Base-by-base conservation (phyloP, 2,888 invertebrate species). In the Pardosa pseudoannulata region DNA sequence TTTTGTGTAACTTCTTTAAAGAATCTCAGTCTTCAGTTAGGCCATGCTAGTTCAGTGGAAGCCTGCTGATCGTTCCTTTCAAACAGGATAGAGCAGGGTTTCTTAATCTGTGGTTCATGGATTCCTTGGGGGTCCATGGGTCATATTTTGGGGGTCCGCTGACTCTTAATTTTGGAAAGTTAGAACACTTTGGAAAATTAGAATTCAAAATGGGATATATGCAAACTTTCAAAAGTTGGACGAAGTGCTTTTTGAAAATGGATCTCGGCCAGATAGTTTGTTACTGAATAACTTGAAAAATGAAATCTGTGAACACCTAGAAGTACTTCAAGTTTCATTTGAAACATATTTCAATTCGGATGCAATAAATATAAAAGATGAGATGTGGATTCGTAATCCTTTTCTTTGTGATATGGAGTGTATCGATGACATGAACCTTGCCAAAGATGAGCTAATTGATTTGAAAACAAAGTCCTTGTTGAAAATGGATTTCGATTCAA, bases 381-480 rank as follows among this genome's bases (percentile, higher is more conserved):
- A 75, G 75, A 65, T 75, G 75, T 75, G 75, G 75, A 75, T 75
- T 75, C 75, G 65, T 75, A 75, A 67, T 75, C 65, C 75, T 75
- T 75, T 75, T 75, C 75, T 75, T 75, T 75, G 75, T 64, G 75
- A 75, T 75, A 75, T 75, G 65, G 65, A 75, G 41, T 75, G 75
- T 67, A 75, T 75, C 75, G 75, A 75, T 75, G 75, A 65, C 65
- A 75, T 75, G 65, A 75, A 75, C 67, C 75, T 65, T 75, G 75
- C 65, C 75, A 75, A 75, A 75, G 65, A 75, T 75, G 75, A 75
- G 75, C 75, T 75, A 41, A 75, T 75, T 75, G 75, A 75, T 75
- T 65, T 75, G 39, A 75, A 65, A 75, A 75, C 75, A 75, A 75
- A 75, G 46, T 75, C 65, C 29, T 65, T 75, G 65, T 65, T 75